These are phyloP conservation scores for Philereme vetulata DNA, from an alignment of 2,888 invertebrate genomes.

Conservation along the genomic window DNA sequence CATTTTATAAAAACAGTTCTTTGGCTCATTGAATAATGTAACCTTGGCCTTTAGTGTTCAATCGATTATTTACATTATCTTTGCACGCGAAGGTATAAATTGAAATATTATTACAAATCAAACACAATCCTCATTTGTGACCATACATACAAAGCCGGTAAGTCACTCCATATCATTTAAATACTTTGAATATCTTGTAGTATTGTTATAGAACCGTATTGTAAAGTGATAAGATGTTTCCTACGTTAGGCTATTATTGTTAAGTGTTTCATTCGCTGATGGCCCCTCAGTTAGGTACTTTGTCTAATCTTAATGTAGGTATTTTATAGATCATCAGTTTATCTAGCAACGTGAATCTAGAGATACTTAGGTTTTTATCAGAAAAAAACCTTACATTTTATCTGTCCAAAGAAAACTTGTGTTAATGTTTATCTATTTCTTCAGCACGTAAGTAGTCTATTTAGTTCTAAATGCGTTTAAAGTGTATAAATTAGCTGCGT, in stretches of 20 bases:
- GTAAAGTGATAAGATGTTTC: not conserved
- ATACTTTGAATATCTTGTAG: not conserved
- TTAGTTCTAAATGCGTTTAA: too few relatives aligned
- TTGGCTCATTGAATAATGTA: conserved; percentile 22
- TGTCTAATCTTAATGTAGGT: not conserved
- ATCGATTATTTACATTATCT: conserved; percentile 32
- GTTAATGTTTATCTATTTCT: too few relatives aligned
- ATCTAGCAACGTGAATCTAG: not conserved
- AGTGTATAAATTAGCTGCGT: too few relatives aligned
- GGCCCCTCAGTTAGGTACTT: not conserved
- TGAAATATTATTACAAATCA: conserved; percentile 18
- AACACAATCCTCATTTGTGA: conserved; percentile 22
- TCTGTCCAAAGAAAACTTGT: too few relatives aligned
- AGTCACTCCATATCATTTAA: conserved; percentile 6
- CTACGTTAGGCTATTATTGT: too few relatives aligned
- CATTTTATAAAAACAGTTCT: not conserved
- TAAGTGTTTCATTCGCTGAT: not conserved
- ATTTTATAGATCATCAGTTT: conserved; percentile 1
- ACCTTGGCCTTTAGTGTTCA: conserved; percentile 32
- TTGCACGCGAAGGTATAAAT: conserved; percentile 40
- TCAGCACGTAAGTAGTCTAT: too few relatives aligned
- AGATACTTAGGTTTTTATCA: not conserved
- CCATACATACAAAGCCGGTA: conserved; percentile 27
- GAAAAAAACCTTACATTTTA: not conserved
- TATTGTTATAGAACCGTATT: not conserved